Evolutionary conservation across 2,797 vertebrate genomes (phyloP), one percentile per base, ranked within the genome.

Genomic region (Leuciscus waleckii): DNA sequence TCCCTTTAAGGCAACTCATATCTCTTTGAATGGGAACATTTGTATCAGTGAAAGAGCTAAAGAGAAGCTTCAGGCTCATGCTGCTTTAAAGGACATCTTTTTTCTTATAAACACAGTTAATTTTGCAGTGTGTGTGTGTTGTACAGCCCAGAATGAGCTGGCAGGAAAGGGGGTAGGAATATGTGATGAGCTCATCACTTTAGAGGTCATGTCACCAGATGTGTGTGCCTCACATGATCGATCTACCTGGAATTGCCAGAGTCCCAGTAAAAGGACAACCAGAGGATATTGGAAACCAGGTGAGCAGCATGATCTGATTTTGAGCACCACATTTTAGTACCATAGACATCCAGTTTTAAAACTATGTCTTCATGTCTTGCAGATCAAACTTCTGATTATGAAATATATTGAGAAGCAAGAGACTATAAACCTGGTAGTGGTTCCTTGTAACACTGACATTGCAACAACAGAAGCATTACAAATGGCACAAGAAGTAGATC

Each of bases 381-480:
- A 97, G 96, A 95, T 95, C 79, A 95, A 93, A 91, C 0, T 0
- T 0, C 93, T 96, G 6, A 95, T 97, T 58, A 88, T 0, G 82
- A 93, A 21, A 0, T 93, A 89, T 29, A 95, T 96, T 85, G 1
- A n/a, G 10, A 93, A 71, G 86, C 89, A 92, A 79, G 93, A 97
- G 87, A 97, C 95, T 0, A 90, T 97, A 84, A 96, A 92, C 90
- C 86, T 97, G 90, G 94, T 96, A 3, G 96, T 96, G 46, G 94
- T 97, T 19, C 95, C 96, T 1, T 92, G 95, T 74, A 97, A 97
- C 0, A 93, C 95, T 92, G 96, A 97, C 89, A 96, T 97, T 2
- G 94, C 95, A 85, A 97, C 96, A 85, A 96, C 95, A 0, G 96
- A 96, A 90, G 95, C 95, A 0, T 84, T 97, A 90, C 94, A 92